Evolutionary conservation across 2,113 vertebrate genomes (phyloP).

Genomic region (pig (Sus scrofa)): DNA sequence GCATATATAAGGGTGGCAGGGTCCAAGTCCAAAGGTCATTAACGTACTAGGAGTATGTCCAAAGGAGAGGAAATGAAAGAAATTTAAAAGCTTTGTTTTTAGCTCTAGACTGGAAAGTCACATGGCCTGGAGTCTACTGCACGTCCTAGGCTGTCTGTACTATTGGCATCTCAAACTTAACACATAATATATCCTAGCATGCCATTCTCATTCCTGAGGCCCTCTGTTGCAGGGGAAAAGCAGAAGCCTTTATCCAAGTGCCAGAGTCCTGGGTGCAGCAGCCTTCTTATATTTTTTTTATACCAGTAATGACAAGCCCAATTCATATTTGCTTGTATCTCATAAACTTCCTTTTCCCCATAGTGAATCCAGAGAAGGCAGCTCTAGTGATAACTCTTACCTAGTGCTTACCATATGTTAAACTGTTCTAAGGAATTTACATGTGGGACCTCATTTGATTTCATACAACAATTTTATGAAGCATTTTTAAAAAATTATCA

Average conservation of each 20-base stretch:
- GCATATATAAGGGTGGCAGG: not conserved
- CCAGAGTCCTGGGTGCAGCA: not conserved
- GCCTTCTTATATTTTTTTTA: not conserved
- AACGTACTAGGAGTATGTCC: not conserved
- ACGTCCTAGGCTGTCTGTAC: not conserved
- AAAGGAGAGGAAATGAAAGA: not conserved
- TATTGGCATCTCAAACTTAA: not conserved
- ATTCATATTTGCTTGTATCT: not conserved
- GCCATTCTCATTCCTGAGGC: not conserved
- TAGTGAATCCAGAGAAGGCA: not conserved
- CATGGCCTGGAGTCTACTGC: not conserved
- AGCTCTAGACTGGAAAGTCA: not conserved
- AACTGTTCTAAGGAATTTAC: not conserved
- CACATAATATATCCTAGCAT: not conserved
- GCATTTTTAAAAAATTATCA: not conserved
- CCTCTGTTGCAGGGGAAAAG: not conserved
- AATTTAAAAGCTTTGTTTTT: not conserved
- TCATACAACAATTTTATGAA: not conserved
- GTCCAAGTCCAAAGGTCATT: not conserved
- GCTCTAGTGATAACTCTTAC: not conserved
- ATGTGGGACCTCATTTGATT: not conserved
- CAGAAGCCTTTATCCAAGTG: not conserved
- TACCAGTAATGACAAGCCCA: not conserved
- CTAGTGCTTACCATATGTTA: not conserved
- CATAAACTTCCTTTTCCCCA: not conserved